Evolutionary conservation across 2,888 invertebrate species (phyloP).

Genomic region (Helicoverpa assulta): DNA sequence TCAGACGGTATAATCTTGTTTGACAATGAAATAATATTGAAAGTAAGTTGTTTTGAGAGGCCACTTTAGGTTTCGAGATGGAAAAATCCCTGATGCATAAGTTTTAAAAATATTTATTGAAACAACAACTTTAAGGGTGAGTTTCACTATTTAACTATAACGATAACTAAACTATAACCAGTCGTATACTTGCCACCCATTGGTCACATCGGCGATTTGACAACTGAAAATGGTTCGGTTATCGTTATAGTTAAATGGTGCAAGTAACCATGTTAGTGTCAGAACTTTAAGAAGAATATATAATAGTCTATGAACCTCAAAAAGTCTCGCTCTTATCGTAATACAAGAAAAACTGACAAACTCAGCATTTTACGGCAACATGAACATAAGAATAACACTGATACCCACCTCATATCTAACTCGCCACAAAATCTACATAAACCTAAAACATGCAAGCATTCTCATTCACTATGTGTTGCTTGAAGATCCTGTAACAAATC

Average conservation of each 20-base stretch:
- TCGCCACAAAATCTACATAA: conserved; percentile 51
- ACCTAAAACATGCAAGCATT: conserved; percentile 62
- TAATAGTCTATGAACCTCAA: conserved; percentile 7
- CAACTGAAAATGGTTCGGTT: too few species aligned
- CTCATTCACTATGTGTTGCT: conserved; percentile 63
- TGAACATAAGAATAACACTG: conserved; percentile 47
- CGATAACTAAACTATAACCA: too few species aligned
- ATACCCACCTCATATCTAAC: conserved; percentile 49
- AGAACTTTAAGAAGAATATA: too few species aligned
- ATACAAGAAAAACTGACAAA: conserved; percentile 5
- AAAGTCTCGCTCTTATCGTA: conserved; percentile 1
- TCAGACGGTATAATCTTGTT: conserved; percentile 75
- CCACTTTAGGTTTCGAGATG: conserved; percentile 29
- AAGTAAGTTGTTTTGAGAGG: conserved; percentile 55
- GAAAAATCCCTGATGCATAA: neutral
- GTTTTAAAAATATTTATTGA: conserved; percentile 6
- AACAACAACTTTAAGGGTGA: neutral
- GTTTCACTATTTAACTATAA: too few species aligned
- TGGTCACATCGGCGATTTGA: too few species aligned
- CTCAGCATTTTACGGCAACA: conserved; percentile 29
- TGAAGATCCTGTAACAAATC: conserved; percentile 70
- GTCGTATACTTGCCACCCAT: too few species aligned
- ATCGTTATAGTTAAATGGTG: too few species aligned
- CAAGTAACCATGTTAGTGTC: neutral
- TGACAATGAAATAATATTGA: conserved; percentile 70